Evolutionary conservation across 2,113 vertebrate genomes (phyloP).

Genomic region (Entelurus aequoreus): DNA sequence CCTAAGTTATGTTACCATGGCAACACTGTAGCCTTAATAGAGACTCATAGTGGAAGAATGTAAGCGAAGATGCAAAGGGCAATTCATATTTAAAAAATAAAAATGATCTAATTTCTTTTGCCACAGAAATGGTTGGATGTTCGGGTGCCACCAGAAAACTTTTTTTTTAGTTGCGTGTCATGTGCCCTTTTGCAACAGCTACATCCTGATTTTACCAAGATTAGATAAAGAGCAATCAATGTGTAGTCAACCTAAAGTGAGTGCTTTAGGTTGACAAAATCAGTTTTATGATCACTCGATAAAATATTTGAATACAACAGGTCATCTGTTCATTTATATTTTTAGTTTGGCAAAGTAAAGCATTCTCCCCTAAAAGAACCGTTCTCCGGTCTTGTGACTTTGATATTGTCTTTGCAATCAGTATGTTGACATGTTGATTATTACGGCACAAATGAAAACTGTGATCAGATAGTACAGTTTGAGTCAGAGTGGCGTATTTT

Average conservation of each 20-base stretch:
- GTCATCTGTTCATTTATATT: background rate
- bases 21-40: background rate
- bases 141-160: too few relatives aligned
- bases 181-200: background rate
- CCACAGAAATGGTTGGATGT: too few relatives aligned
- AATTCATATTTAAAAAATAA: too few relatives aligned
- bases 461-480: background rate
- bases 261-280: background rate
- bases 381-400: background rate
- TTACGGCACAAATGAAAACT: background rate
- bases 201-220: background rate
- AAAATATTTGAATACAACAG: background rate
- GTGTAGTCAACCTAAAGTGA: background rate
- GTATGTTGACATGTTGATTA: background rate
- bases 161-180: too few relatives aligned
- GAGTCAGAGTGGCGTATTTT: too few relatives aligned
- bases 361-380: background rate
- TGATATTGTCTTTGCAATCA: background rate
- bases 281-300: background rate
- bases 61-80: too few relatives aligned
- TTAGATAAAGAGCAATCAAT: background rate
- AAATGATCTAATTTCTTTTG: too few relatives aligned
- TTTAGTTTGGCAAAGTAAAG: background rate
- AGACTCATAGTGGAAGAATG: background rate
- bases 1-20: background rate